These are phyloP conservation scores for Erebia palarica DNA, from an alignment of 2,888 invertebrate genomes.

Conservation along the genomic window DNA sequence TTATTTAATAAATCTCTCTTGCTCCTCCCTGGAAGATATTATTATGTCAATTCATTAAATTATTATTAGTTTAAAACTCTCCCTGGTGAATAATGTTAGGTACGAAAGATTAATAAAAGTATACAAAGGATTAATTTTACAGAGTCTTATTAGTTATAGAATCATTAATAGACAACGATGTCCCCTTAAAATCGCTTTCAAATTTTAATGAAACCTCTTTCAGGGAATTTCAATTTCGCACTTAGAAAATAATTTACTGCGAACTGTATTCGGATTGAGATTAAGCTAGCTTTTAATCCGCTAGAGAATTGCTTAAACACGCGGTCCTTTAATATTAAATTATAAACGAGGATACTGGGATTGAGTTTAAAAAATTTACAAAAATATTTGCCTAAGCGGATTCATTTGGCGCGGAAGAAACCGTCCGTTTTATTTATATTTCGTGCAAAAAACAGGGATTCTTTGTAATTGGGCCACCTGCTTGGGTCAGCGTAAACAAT, in stretches of 20 bases:
- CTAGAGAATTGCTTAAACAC: constrained; percentile 43
- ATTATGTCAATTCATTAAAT: constrained; percentile 57
- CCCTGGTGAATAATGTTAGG: constrained; percentile 58
- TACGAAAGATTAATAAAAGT: constrained; percentile 59
- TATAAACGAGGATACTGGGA: constrained; percentile 34
- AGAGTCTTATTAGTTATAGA: constrained; percentile 55
- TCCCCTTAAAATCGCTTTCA: constrained; percentile 46
- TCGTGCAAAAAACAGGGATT: background rate
- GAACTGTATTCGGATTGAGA: constrained; percentile 39
- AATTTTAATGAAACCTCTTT: constrained; percentile 55
- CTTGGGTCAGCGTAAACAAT: background rate
- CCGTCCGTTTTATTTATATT: constrained; percentile 11
- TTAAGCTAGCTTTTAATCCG: constrained; percentile 40
- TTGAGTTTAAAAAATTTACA: constrained; percentile 28
- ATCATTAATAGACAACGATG: constrained; percentile 55
- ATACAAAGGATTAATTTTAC: constrained; percentile 60
- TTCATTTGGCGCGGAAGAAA: constrained; percentile 17
- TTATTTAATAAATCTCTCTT: constrained; percentile 48
- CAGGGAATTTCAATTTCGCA: constrained; percentile 46
- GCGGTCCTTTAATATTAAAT: constrained; percentile 41
- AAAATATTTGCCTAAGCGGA: constrained; percentile 32
- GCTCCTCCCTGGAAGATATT: constrained; percentile 50
- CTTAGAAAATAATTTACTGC: constrained; percentile 41
- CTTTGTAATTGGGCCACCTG: background rate
- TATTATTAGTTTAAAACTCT: constrained; percentile 55